Evolutionary conservation across 2,888 invertebrate genomes (phyloP).

Genomic region (Melinaea marsaeus): DNA sequence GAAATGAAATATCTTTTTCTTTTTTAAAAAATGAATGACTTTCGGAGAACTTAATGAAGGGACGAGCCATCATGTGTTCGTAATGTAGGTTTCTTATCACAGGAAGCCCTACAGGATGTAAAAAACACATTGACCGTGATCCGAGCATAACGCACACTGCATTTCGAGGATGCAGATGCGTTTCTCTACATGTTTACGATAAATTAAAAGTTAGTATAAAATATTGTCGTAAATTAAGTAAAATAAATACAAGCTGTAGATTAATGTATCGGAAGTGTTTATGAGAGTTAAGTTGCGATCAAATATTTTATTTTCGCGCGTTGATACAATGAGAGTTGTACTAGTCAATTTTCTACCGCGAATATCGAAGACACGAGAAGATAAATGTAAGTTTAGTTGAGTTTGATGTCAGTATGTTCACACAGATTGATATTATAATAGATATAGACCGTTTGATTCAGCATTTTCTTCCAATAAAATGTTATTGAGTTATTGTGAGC

Average conservation of each 20-base stretch:
- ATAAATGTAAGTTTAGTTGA: constrained; percentile 18
- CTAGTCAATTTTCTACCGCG: constrained; percentile 22
- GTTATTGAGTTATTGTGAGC: too few species aligned
- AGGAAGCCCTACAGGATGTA: not conserved
- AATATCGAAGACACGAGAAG: constrained; percentile 12
- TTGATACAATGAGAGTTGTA: constrained; percentile 17
- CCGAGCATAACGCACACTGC: not conserved
- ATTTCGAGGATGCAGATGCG: constrained; percentile 1
- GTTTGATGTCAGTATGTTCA: not conserved
- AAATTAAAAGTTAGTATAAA: not conserved
- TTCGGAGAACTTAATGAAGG: too few species aligned
- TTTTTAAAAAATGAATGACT: too few species aligned
- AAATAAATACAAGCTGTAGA: too few species aligned
- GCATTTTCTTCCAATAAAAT: too few species aligned
- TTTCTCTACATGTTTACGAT: not conserved
- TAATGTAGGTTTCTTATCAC: not conserved
- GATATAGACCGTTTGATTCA: too few species aligned
- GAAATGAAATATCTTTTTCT: too few species aligned
- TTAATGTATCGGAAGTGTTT: too few species aligned
- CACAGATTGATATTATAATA: too few species aligned
- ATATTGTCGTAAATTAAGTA: not conserved
- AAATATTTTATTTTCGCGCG: not conserved
- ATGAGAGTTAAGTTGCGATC: not conserved
- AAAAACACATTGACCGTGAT: not conserved
- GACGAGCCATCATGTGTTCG: too few species aligned